phyloP scores from a whole-genome alignment of 2,113 vertebrate species.

The Alces alces region DNA sequence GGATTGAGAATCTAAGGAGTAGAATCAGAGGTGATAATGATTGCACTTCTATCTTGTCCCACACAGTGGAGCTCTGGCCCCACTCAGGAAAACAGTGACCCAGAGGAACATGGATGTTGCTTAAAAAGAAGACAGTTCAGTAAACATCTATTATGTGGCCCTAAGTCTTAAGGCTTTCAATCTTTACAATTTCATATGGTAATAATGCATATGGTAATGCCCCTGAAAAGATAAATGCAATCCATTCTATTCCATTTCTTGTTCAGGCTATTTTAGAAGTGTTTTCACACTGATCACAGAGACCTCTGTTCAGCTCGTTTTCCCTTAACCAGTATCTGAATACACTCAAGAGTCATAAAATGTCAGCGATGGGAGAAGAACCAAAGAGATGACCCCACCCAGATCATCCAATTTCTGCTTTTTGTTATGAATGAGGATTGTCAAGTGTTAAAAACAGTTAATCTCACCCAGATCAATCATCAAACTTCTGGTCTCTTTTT shows the following conservation, averaged over 20 bases:
- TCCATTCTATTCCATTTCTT: neutral
- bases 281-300: neutral
- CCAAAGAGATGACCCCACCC: neutral
- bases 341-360: neutral
- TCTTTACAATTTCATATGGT: neutral
- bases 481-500: neutral
- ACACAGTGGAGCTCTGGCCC: neutral
- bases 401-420: neutral
- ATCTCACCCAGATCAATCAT: neutral
- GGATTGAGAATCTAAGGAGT: neutral
- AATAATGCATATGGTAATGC: neutral
- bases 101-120: neutral
- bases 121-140: neutral
- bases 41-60: neutral
- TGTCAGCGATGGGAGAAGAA: neutral
- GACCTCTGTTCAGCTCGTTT: neutral
- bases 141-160: neutral
- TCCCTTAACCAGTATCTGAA: neutral
- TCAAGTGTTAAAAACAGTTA: neutral
- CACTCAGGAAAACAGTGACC: neutral
- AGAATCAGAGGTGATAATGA: neutral
- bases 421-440: neutral
- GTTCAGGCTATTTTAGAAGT: neutral
- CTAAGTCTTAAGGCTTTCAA: neutral
- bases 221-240: neutral